Evolutionary conservation across 2,113 vertebrate genomes (phyloP).

Genomic region (Dolichallabes microphthalmus): DNA sequence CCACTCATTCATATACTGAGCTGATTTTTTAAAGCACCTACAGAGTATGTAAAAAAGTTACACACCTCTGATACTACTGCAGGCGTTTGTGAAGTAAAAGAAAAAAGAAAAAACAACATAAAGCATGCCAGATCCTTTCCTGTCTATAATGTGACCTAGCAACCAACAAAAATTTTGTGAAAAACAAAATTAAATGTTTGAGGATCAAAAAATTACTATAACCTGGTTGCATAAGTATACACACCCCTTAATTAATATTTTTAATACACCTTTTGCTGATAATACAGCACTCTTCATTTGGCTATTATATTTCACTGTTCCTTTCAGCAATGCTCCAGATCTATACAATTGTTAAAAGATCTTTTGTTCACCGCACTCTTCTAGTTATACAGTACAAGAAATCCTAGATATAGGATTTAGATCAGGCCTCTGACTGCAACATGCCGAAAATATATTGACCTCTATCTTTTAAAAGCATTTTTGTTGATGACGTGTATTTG

Average conservation of each 20-base stretch:
- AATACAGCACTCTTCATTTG: not conserved
- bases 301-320: not conserved
- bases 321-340: not conserved
- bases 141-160: not conserved
- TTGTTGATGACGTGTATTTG: not conserved
- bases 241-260: not conserved
- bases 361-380: not conserved
- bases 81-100: too few relatives aligned
- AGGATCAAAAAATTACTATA: not conserved
- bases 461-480: not conserved
- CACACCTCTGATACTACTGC: not conserved
- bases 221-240: not conserved
- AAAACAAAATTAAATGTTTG: not conserved
- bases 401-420: not conserved
- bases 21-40: not conserved
- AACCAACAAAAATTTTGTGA: not conserved
- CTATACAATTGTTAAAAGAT: not conserved
- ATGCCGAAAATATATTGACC: too few relatives aligned
- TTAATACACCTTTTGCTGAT: too few relatives aligned
- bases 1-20: not conserved
- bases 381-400: not conserved
- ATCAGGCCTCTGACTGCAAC: not conserved
- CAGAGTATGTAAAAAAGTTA: not conserved
- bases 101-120: too few relatives aligned
- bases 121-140: not conserved